Evolutionary conservation across 1,140 invertebrate genomes (phyloP).

Genomic region (Euwallacea similis): DNA sequence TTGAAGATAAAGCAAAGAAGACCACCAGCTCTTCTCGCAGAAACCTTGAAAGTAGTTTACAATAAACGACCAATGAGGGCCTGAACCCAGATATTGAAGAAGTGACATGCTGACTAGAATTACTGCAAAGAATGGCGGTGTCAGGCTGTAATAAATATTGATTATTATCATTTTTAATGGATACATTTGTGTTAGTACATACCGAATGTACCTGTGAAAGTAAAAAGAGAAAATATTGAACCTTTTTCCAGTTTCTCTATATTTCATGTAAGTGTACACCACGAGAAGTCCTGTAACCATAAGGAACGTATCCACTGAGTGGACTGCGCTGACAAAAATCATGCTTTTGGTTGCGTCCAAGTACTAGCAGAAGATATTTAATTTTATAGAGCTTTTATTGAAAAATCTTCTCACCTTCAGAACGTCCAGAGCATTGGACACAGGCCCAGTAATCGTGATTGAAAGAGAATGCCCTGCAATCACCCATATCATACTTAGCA

Average conservation of each 20-base stretch:
- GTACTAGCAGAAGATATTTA: slow-evolving; percentile 48
- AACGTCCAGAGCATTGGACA: slow-evolving; percentile 37
- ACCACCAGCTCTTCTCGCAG: slow-evolving; percentile 60
- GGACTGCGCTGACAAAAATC: slow-evolving; percentile 52
- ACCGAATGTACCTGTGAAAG: slow-evolving; percentile 44
- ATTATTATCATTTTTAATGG: background rate
- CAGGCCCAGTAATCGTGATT: slow-evolving; percentile 30
- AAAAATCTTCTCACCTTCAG: slow-evolving; percentile 25
- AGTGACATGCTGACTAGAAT: slow-evolving; percentile 60
- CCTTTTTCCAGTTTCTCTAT: slow-evolving; percentile 53
- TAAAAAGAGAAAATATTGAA: slow-evolving; percentile 42
- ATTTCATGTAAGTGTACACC: slow-evolving; percentile 59
- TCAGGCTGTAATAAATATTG: slow-evolving; percentile 55
- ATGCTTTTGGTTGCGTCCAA: slow-evolving; percentile 45
- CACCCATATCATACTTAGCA: slow-evolving; percentile 60
- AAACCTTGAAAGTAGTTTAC: slow-evolving; percentile 47
- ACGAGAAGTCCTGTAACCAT: slow-evolving; percentile 60
- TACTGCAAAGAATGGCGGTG: slow-evolving; percentile 61
- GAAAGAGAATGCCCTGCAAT: slow-evolving; percentile 55
- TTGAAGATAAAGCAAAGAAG: slow-evolving; percentile 57
- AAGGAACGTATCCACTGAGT: slow-evolving; percentile 63
- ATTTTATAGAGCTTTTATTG: background rate
- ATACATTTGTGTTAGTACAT: background rate
- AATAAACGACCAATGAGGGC: slow-evolving; percentile 56
- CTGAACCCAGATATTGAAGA: slow-evolving; percentile 59